Conservation (phyloP, 2,113 vertebrate species). For the Hippocampus zosterae region DNA sequence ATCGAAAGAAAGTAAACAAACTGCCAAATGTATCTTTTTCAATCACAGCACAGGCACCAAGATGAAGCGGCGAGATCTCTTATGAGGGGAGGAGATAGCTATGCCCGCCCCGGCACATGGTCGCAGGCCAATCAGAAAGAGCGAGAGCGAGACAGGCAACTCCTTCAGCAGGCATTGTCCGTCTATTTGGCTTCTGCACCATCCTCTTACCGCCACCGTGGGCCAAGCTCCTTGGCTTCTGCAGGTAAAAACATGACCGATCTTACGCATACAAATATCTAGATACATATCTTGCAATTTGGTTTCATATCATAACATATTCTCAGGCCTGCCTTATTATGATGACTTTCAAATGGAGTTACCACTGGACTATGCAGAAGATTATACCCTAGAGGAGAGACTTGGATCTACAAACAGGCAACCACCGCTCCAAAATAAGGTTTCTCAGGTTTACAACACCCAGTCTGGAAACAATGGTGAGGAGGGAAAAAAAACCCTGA, state of each 20-base stretch:
- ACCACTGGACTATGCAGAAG: conserved; percentile 67
- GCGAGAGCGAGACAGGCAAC: conserved; percentile 73
- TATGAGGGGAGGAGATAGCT: conserved; percentile 50
- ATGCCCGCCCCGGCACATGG: conserved; percentile 69
- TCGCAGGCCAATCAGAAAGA: conserved; percentile 67
- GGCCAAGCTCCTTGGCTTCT: conserved; percentile 47
- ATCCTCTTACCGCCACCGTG: conserved; percentile 59
- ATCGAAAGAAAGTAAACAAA: no score
- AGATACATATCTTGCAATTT: not conserved
- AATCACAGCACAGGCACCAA: conserved; percentile 78
- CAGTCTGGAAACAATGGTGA: conserved; percentile 59
- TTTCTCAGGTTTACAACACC: conserved; percentile 51
- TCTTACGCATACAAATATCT: not conserved
- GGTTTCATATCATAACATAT: not conserved
- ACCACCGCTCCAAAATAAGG: conserved; percentile 53
- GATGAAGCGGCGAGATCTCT: conserved; percentile 72
- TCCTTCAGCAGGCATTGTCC: conserved; percentile 81
- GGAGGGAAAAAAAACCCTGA: conserved; percentile 2
- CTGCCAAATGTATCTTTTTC: not conserved
- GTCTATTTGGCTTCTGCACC: conserved; percentile 80
- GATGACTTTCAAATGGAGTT: conserved; percentile 67
- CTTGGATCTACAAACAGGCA: conserved; percentile 47
- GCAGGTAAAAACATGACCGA: conserved; percentile 37
- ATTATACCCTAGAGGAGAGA: conserved; percentile 68
- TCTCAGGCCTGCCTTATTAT: conserved; percentile 63